Percentiles rank a stretch among this genome's conserved stretches.
phyloP scores from a whole-genome alignment of 2,888 invertebrate species.

The Rhaphigaster nebulosa region DNA sequence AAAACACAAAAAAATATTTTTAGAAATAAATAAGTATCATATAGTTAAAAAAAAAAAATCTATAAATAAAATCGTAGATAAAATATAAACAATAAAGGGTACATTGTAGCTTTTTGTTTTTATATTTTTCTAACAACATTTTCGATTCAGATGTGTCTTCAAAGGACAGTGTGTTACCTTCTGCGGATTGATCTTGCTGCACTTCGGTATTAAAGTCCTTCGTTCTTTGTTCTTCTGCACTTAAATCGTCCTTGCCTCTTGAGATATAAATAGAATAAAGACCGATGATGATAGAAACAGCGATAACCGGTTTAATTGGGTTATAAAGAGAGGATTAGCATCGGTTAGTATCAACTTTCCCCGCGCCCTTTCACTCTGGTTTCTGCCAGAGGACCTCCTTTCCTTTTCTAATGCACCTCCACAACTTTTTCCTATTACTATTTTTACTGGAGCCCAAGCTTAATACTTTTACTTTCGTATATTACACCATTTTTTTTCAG shows the following conservation, averaged over 20 bases:
- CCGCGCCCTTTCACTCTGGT: slow-evolving; percentile 28
- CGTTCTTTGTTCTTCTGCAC: background rate
- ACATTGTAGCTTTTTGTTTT: no score
- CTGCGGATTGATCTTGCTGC: no score
- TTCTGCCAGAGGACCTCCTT: slow-evolving; percentile 23
- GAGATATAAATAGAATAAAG: background rate
- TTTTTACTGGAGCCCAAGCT: background rate
- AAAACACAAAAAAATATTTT: no score
- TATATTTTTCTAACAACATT: no score
- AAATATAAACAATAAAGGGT: no score
- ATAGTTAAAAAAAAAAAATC: no score
- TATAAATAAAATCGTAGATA: no score
- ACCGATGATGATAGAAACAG: background rate
- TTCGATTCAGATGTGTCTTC: no score
- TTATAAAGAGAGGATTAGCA: slow-evolving; percentile 31
- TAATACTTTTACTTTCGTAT: background rate
- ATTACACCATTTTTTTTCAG: background rate
- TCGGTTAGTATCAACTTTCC: slow-evolving; percentile 38
- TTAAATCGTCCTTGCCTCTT: background rate
- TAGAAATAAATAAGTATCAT: no score
- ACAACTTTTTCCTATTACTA: slow-evolving; percentile 29
- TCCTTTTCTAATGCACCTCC: slow-evolving; percentile 44
- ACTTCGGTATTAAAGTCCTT: background rate
- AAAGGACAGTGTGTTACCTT: no score
- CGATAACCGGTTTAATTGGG: slow-evolving; percentile 28